Evolutionary conservation across 2,888 invertebrate species (phyloP), one percentile per base, ranked within the genome.

Genomic region (Eumerus sabulonum): DNA sequence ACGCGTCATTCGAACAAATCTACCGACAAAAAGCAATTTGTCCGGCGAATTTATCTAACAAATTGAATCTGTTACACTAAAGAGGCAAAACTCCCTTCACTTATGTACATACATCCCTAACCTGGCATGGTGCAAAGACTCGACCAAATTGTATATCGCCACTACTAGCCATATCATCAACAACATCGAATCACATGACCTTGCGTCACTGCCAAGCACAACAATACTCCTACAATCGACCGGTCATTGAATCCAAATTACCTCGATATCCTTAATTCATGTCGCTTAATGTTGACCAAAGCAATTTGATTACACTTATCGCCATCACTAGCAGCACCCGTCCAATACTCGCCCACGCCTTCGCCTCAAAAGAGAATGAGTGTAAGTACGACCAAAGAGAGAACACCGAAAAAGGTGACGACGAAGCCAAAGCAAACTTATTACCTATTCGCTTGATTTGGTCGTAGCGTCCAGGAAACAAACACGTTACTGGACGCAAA

Each of bases 191-290:
- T 50, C 35, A n/a, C 38, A 50, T 16, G 42, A 50, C 62, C 42
- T 62, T 62, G 27, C 27, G 40, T 4, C 59, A n/a, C 13, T 50
- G 14, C 56, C 9, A 14, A 36, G 57, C 57, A 16, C 50, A 18
- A 27, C 27, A 27, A 4, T n/a, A n/a, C n/a, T n/a, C n/a, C 48
- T 48, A 67, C 9, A 57, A 12, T 27, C 16, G 14, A 36, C 42
- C 35, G 16, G 13, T 42, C 18, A 59, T 68, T 68, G 59, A 59
- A 51, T 42, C 16, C 45, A 44, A 68, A 53, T 59, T 42, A 38
- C 18, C 17, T 44, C 18, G 44, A 51, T 59, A 51, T 68, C 38
- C 42, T 44, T 68, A 51, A 68, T 59, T 68, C 51, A 68, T 44
- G 17, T 50, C 42, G 35, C 36, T 42, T 18, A 42, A 18, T 42